These are phyloP conservation scores for Gymnogyps californianus DNA, from an alignment of 2,113 vertebrate genomes.

Conservation along the genomic window DNA sequence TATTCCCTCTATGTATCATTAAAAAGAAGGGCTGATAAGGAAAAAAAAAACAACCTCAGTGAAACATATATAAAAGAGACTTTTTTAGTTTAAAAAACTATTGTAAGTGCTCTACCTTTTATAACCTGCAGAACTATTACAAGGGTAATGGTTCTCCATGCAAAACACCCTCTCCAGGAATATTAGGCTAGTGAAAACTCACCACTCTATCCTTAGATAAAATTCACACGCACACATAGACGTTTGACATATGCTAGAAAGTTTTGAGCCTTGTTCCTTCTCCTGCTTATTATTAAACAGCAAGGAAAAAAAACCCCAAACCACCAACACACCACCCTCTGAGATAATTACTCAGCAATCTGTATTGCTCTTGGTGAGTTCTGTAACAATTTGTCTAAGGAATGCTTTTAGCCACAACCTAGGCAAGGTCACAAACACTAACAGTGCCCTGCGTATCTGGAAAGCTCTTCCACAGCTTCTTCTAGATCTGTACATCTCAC, in stretches of 20 bases:
- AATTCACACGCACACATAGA: neutral
- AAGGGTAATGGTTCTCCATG: neutral
- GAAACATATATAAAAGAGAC: neutral
- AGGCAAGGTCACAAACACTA: neutral
- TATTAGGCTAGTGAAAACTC: neutral
- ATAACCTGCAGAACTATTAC: neutral
- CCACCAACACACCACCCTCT: neutral
- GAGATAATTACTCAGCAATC: neutral
- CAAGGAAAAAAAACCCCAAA: neutral
- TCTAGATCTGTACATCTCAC: neutral
- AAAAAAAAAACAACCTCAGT: neutral
- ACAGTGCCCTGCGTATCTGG: fast-evolving
- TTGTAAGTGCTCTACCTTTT: neutral
- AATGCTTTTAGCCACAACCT: neutral
- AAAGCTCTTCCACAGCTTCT: neutral
- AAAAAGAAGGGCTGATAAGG: neutral
- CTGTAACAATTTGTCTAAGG: neutral
- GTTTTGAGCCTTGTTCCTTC: neutral
- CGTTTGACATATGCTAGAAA: neutral
- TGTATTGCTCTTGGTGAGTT: neutral
- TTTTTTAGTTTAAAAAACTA: neutral
- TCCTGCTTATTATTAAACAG: neutral
- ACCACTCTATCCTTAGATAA: neutral
- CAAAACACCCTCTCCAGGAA: neutral
- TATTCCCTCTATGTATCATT: neutral